Conservation (phyloP, 2,797 vertebrate genomes). For the Peromyscus attwateri region DNA sequence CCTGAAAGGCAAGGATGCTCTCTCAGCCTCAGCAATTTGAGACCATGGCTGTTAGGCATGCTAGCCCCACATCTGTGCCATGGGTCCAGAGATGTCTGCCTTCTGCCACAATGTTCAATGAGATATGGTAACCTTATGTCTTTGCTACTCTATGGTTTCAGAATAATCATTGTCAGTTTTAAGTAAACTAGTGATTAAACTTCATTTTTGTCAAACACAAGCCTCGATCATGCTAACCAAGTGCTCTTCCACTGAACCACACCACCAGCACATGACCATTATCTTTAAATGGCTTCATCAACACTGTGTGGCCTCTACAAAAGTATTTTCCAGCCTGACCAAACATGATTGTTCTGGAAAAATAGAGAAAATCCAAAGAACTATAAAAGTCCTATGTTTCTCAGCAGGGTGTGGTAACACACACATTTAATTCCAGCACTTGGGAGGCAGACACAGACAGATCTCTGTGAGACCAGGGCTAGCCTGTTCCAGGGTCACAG, state of each 20-base stretch:
- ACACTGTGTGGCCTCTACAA: neutral
- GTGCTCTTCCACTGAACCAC: neutral
- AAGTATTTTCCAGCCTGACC: neutral
- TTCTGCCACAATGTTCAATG: neutral
- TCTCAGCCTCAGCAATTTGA: rapidly evolving
- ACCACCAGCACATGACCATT: too few species aligned
- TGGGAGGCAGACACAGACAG: neutral
- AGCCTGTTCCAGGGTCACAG: neutral
- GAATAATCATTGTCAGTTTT: neutral
- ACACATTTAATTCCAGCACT: neutral
- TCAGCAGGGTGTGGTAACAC: neutral
- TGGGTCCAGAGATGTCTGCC: neutral
- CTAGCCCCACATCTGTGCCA: rapidly evolving
- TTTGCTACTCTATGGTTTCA: neutral
- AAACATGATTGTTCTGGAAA: neutral
- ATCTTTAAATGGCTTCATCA: neutral
- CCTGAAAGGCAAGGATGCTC: rapidly evolving
- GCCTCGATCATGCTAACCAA: too few species aligned
- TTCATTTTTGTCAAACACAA: too few species aligned
- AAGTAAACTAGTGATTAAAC: neutral
- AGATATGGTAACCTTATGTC: neutral
- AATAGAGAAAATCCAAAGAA: neutral
- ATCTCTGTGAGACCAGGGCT: neutral
- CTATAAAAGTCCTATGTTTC: neutral
- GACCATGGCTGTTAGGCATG: too few species aligned